Evolutionary conservation across 2,888 invertebrate species (phyloP), one percentile per base, ranked within the genome.

Genomic region (Branchellion lobata): DNA sequence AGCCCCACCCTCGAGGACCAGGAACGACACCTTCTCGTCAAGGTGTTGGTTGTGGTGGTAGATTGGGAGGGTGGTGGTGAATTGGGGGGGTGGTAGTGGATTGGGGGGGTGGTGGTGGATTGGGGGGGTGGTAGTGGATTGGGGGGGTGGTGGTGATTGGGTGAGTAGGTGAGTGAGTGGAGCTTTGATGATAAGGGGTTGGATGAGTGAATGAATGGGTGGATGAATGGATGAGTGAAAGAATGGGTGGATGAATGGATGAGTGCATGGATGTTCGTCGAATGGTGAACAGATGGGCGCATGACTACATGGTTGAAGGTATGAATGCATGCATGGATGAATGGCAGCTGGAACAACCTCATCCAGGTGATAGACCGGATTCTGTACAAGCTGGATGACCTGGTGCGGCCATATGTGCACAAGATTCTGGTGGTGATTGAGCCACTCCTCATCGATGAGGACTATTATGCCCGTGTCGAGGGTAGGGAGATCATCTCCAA

Each of bases 361-460:
- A 5, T 53, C 75, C 31, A 80, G 80, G 84, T 85, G 33, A 99
- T 99, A 85, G 99, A 99, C 89, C 91, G 99, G 75, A 97, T 99
- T 86, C 90, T 99, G 21, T 99, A 99, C 89, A 99, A 99, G 88
- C 89, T 99, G 84, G 99, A 99, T 86, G 99, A 99, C 89, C 90
- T 99, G 84, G 99, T 99, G 34, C 92, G 99, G 82, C 99, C 99
- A 0, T 99, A 99, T 86, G 99, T 99, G 0, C 99, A 99, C 89
- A 99, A 99, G 91, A 99, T 99, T 87, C 91, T 99, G 82, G 99
- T 99, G 24, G 99, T 99, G 2, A 99, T 99, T 87, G 99, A 99
- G 89, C 99, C 99, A 0, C 89, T 99, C 82, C 90, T 99, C 61
- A 99, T 99, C 87, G 99, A 99, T 88, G 99, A 99, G 90, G 99